phyloP scores from a whole-genome alignment of 1,140 invertebrate species.

The Zaprionus kolodkinae region DNA sequence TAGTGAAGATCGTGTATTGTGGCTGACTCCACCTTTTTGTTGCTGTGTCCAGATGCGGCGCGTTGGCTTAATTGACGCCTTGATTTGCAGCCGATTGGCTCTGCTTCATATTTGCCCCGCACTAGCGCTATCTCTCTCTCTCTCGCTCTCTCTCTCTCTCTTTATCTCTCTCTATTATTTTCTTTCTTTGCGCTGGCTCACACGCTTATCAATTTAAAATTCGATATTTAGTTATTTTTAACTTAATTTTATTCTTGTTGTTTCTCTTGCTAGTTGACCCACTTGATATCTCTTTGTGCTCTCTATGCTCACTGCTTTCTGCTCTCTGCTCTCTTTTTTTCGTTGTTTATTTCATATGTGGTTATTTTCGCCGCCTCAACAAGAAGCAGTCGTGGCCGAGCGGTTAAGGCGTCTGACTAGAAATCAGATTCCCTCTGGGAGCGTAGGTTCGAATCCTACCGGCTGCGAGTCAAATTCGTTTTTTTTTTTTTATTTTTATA shows the following conservation, averaged over 20 bases:
- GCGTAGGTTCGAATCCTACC: slow-evolving; percentile 94
- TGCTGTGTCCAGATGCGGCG: slow-evolving; percentile 42
- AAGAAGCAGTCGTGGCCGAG: slow-evolving; percentile 86
- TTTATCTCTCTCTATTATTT: not conserved
- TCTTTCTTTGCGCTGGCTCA: not conserved
- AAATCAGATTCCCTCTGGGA: slow-evolving; percentile 93
- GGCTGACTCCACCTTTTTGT: slow-evolving; percentile 50
- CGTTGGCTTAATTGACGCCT: slow-evolving; percentile 53
- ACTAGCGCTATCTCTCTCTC: not conserved
- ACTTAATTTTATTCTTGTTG: slow-evolving; percentile 10
- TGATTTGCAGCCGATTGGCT: slow-evolving; percentile 46
- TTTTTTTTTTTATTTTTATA: not conserved
- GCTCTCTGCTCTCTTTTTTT: not conserved
- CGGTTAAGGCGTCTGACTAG: slow-evolving; percentile 94
- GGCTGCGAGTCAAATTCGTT: slow-evolving; percentile 86
- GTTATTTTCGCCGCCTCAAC: not conserved
- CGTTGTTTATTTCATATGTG: not conserved
- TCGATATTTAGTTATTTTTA: not conserved
- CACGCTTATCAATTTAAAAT: not conserved
- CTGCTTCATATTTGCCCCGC: slow-evolving; percentile 5
- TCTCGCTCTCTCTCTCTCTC: not conserved
- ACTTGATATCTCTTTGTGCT: slow-evolving; percentile 19
- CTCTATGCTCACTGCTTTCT: not conserved
- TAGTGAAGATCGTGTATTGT: slow-evolving; percentile 29
- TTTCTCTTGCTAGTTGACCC: slow-evolving; percentile 17